phyloP scores from a whole-genome alignment of 1,140 invertebrate species.

The Yoshiicerus persimilis region DNA sequence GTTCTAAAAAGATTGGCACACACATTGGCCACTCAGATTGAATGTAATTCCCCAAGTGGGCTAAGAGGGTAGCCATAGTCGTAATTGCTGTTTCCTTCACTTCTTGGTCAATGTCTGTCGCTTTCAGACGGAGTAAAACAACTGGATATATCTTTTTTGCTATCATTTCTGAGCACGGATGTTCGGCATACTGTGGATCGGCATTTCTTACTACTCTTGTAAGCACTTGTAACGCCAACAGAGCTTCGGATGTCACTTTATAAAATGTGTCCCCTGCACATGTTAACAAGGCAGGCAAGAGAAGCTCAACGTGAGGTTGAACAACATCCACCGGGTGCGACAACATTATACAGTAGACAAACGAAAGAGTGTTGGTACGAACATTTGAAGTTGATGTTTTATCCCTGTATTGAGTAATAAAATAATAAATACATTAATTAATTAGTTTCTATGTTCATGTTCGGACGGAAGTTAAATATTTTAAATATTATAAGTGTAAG shows the following conservation, averaged over 20 bases:
- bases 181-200: slow-evolving; percentile 23
- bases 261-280: slow-evolving; percentile 95
- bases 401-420: slow-evolving; percentile 63
- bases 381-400: slow-evolving; percentile 95
- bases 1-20: slow-evolving; percentile 90
- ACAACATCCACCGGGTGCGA: slow-evolving; percentile 76
- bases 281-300: slow-evolving; percentile 85
- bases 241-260: slow-evolving; percentile 94
- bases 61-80: slow-evolving; percentile 70
- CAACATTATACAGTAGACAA: slow-evolving; percentile 82
- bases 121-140: slow-evolving; percentile 67
- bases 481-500: slow-evolving; percentile 17
- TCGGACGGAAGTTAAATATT: not conserved
- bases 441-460: no score
- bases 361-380: slow-evolving; percentile 96
- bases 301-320: slow-evolving; percentile 72
- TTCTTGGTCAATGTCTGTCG: slow-evolving; percentile 97
- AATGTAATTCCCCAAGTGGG: slow-evolving; percentile 43
- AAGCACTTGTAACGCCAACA: slow-evolving; percentile 88
- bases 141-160: slow-evolving; percentile 44
- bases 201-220: slow-evolving; percentile 81
- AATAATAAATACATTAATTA: slow-evolving; percentile 39
- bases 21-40: slow-evolving; percentile 74
- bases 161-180: slow-evolving; percentile 39
- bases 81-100: slow-evolving; percentile 97